Percentiles rank a stretch among this genome's conserved stretches.
These are phyloP conservation scores for Micrasema longulum DNA, from an alignment of 1,140 invertebrate genomes.

Conservation along the genomic window DNA sequence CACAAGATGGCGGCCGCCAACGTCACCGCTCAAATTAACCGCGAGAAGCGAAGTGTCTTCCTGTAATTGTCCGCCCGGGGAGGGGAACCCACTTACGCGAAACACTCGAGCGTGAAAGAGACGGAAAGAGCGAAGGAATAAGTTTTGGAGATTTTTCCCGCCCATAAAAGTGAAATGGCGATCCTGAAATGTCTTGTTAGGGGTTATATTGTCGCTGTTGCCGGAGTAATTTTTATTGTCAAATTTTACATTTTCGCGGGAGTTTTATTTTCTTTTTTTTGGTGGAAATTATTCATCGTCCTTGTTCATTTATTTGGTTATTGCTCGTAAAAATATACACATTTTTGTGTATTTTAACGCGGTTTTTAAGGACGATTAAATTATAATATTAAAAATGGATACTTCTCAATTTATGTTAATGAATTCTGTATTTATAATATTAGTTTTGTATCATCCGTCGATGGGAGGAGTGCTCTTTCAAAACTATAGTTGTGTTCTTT, in stretches of 20 bases:
- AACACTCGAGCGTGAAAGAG: slow-evolving; percentile 10
- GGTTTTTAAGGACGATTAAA: too few species aligned
- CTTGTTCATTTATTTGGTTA: too few species aligned
- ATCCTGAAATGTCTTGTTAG: slow-evolving; percentile 16
- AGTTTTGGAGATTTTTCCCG: slow-evolving; percentile 22
- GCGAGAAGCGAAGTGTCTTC: slow-evolving; percentile 53
- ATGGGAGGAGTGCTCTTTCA: too few species aligned
- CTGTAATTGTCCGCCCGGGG: slow-evolving; percentile 49
- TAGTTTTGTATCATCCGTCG: too few species aligned
- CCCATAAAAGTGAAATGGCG: slow-evolving; percentile 12
- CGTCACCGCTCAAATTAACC: slow-evolving; percentile 53
- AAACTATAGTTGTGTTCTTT: too few species aligned
- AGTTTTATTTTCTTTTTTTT: slow-evolving; percentile 6
- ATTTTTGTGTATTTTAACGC: too few species aligned
- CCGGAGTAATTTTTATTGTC: too few species aligned
- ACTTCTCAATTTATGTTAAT: too few species aligned
- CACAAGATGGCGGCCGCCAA: slow-evolving; percentile 40
- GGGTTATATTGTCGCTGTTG: not conserved
- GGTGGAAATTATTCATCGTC: too few species aligned
- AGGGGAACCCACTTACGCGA: slow-evolving; percentile 13
- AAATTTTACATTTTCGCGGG: not conserved
- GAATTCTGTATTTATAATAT: slow-evolving; percentile 8
- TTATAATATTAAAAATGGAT: too few species aligned
- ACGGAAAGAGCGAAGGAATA: slow-evolving; percentile 14
- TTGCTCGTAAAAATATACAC: too few species aligned